A percentile compares a stretch with the other conserved stretches of the same genome.
These are phyloP conservation scores for Thamnaconus septentrionalis DNA, from an alignment of 2,113 vertebrate genomes.

Conservation along the genomic window DNA sequence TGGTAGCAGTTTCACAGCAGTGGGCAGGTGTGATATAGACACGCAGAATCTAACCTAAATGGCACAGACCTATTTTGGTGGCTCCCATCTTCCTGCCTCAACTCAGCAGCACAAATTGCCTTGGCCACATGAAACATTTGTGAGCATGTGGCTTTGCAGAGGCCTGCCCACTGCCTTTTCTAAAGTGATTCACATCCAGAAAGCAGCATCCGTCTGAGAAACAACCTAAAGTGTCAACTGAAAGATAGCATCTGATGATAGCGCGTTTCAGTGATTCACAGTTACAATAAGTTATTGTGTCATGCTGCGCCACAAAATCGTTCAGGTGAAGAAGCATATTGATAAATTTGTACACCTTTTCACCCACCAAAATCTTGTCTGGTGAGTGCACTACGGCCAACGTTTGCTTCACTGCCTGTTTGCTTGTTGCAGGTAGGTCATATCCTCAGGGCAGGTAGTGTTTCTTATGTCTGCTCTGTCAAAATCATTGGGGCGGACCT, in stretches of 20 bases:
- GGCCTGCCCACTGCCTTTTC: slow-evolving; percentile 64
- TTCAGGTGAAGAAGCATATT: background rate
- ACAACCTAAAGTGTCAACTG: background rate
- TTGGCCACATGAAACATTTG: slow-evolving; percentile 66
- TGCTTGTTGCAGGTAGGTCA: slow-evolving; percentile 36
- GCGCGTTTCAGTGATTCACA: too few species aligned
- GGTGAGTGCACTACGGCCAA: background rate
- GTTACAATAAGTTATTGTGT: too few species aligned
- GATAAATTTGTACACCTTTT: background rate
- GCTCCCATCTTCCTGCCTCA: slow-evolving; percentile 60
- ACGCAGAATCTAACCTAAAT: slow-evolving; percentile 60
- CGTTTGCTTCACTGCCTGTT: slow-evolving; percentile 24
- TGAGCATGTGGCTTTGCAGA: slow-evolving; percentile 65
- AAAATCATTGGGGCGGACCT: slow-evolving; percentile 46
- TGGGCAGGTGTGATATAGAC: slow-evolving; percentile 64
- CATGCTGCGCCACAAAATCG: background rate
- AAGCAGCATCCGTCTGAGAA: slow-evolving; percentile 28
- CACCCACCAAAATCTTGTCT: background rate
- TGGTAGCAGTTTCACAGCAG: slow-evolving; percentile 58
- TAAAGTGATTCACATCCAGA: slow-evolving; percentile 71
- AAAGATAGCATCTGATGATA: background rate
- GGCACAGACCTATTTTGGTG: slow-evolving; percentile 48
- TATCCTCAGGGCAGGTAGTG: slow-evolving; percentile 25
- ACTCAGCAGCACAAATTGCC: slow-evolving; percentile 65
- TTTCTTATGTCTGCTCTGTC: slow-evolving; percentile 31